A percentile compares a stretch with the other conserved stretches of the same genome.
phyloP scores from a whole-genome alignment of 2,797 vertebrate genomes.

The Acestrorhynchus altus region DNA sequence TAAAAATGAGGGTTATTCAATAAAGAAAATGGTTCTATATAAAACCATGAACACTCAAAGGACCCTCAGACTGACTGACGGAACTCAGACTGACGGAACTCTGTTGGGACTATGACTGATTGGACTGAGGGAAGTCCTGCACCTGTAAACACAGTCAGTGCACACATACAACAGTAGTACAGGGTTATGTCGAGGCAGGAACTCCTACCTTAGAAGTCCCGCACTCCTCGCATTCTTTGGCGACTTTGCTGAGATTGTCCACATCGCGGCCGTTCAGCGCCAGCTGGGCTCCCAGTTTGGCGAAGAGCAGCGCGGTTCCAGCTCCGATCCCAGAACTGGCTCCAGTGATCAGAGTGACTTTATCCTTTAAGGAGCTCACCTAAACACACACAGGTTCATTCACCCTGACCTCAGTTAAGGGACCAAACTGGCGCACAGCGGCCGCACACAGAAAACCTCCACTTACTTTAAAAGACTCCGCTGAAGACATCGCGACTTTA shows the following conservation, averaged over 20 bases:
- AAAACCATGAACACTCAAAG: too few relatives aligned
- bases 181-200: too few relatives aligned
- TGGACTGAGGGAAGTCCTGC: too few relatives aligned
- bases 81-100: too few relatives aligned
- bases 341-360: constrained; percentile 82
- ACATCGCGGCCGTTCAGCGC: constrained; percentile 81
- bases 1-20: too few relatives aligned
- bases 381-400: constrained; percentile 58
- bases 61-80: too few relatives aligned
- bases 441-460: not conserved
- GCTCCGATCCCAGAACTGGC: constrained; percentile 86
- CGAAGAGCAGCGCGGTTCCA: constrained; percentile 77
- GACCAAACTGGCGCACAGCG: too few relatives aligned
- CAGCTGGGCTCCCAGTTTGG: constrained; percentile 78
- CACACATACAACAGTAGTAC: not conserved
- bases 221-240: constrained; percentile 69
- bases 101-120: too few relatives aligned
- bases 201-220: constrained; percentile 70
- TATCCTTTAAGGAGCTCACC: constrained; percentile 77
- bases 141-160: not conserved
- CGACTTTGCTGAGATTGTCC: constrained; percentile 74
- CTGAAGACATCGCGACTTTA: constrained; percentile 63
- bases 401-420: too few relatives aligned
- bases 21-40: too few relatives aligned
- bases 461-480: constrained; percentile 69